Percentiles rank a stretch among this genome's conserved stretches.
phyloP scores from a whole-genome alignment of 2,888 invertebrate species.

The Leptopterna dolabrata region DNA sequence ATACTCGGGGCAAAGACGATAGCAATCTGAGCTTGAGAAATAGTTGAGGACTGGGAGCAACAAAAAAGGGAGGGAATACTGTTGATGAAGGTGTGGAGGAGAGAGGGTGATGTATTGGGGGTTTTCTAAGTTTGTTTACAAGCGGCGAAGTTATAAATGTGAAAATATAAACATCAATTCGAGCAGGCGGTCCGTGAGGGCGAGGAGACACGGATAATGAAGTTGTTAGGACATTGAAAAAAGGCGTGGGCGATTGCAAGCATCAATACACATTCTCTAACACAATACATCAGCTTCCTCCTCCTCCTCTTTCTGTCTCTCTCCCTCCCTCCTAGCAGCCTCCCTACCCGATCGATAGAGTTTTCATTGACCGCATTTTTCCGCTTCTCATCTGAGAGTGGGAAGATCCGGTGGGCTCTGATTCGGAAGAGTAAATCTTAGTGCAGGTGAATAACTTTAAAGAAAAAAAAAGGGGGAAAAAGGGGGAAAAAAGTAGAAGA shows the following conservation, averaged over 20 bases:
- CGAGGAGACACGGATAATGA: not conserved
- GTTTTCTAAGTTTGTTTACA: slow-evolving; percentile 19
- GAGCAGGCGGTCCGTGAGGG: not conserved
- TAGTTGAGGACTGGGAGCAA: not conserved
- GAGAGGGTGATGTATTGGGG: not conserved
- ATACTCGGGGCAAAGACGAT: too few relatives aligned
- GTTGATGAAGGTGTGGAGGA: not conserved
- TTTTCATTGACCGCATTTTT: slow-evolving; percentile 11
- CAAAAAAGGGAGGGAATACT: not conserved
- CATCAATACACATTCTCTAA: slow-evolving; percentile 31
- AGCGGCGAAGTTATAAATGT: not conserved
- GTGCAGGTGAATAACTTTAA: not conserved
- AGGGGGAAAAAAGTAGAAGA: not conserved
- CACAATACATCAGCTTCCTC: not conserved
- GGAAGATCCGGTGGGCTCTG: not conserved
- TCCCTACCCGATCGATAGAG: not conserved
- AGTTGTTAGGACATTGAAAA: slow-evolving; percentile 27
- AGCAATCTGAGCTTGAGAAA: not conserved
- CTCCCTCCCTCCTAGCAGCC: not conserved
- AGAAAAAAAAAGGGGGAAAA: not conserved
- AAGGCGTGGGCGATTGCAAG: slow-evolving; percentile 5
- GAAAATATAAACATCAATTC: slow-evolving; percentile 26
- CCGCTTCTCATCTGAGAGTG: not conserved
- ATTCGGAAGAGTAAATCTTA: not conserved
- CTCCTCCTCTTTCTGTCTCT: not conserved